phyloP scores from a whole-genome alignment of 2,888 invertebrate genomes.

The Ramazzottius varieornatus region DNA sequence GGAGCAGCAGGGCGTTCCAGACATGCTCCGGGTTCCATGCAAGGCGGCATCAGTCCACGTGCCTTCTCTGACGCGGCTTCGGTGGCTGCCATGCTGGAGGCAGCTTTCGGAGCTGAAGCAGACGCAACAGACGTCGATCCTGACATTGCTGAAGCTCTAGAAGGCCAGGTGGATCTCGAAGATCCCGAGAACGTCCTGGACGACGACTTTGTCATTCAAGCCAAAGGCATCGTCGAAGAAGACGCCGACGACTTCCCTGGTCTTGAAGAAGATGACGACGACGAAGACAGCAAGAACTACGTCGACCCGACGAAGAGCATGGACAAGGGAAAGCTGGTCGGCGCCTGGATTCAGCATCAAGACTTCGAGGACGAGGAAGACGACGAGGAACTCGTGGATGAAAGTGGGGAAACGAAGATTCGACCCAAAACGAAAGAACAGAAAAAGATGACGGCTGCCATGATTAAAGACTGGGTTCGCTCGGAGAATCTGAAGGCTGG shows the following conservation, averaged over 20 bases:
- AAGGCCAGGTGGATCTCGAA: conserved; percentile 64
- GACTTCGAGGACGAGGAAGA: conserved; percentile 5
- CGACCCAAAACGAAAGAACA: neutral
- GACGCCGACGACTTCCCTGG: conserved; percentile 4
- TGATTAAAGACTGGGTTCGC: conserved; percentile 4
- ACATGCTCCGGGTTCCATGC: neutral
- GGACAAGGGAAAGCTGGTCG: conserved; percentile 6
- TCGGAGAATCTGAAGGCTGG: conserved; percentile 8
- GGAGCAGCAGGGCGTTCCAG: neutral
- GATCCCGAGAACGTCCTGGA: conserved; percentile 58
- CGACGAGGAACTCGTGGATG: conserved; percentile 35
- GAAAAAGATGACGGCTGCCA: conserved; percentile 6
- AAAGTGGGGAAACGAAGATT: too few species aligned
- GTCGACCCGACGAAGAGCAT: conserved; percentile 1
- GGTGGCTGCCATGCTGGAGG: neutral
- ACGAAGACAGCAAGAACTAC: conserved; percentile 7
- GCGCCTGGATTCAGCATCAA: conserved; percentile 8
- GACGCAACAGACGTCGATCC: conserved; percentile 42
- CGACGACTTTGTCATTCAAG: conserved; percentile 66
- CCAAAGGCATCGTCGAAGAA: conserved; percentile 32
- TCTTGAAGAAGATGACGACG: conserved; percentile 8
- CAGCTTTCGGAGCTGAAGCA: neutral
- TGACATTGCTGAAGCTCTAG: conserved; percentile 68
- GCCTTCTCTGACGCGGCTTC: too few species aligned
- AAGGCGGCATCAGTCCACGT: too few species aligned